Evolutionary conservation across 92 coral and sea anemone species (phyloP).

Genomic region (Diadumene lineata): DNA sequence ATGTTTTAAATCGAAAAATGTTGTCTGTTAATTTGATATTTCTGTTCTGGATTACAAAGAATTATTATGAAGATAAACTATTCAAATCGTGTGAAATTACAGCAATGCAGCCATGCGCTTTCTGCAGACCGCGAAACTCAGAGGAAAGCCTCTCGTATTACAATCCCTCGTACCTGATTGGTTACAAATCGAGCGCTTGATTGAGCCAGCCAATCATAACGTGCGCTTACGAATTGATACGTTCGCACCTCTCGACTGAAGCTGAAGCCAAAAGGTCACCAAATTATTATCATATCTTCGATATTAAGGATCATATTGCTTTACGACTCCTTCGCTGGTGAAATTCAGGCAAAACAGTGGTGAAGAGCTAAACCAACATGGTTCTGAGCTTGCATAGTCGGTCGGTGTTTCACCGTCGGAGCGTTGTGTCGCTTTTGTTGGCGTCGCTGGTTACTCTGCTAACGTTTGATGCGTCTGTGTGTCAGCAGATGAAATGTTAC

Average conservation of each 20-base stretch:
- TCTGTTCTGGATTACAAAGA: not conserved
- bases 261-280: conserved; percentile 29
- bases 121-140: conserved; percentile 35
- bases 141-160: conserved; percentile 87
- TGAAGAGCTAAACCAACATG: no score
- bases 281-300: conserved; percentile 50
- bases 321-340: conserved; percentile 13
- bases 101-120: conserved; percentile 18
- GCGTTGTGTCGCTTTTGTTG: not conserved
- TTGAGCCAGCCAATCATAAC: conserved; percentile 57
- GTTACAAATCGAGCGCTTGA: conserved; percentile 16
- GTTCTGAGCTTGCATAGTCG: conserved; percentile 5
- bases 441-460: conserved; percentile 8
- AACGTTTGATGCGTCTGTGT: not conserved
- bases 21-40: not conserved
- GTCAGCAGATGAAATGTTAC: conserved; percentile 52
- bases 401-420: not conserved
- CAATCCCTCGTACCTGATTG: conserved; percentile 55
- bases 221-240: conserved; percentile 23
- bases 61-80: no score
- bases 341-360: conserved; percentile 30
- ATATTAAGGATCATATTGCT: conserved; percentile 17
- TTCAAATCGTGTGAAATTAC: not conserved
- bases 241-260: conserved; percentile 37
- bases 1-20: not conserved